Base-by-base conservation (phyloP, 2,888 invertebrate genomes). In the Ecliptopera silaceata region DNA sequence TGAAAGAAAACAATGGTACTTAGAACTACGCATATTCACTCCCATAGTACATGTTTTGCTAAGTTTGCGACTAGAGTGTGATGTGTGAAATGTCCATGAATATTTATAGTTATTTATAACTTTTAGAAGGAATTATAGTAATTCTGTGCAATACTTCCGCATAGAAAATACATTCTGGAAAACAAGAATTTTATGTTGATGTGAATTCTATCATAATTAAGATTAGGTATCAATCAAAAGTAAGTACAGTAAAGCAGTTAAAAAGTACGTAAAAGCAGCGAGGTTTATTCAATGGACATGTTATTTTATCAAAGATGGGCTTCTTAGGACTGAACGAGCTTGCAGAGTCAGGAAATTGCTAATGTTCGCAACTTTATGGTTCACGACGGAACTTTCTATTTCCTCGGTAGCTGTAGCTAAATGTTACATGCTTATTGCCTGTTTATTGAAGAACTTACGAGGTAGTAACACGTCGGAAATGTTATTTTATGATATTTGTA, bases 281-380 rank as follows among this genome's bases (percentile, higher is more conserved):
- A 43, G 10, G 18, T 17, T 46, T 22, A 13, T 38, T 34, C 26
- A 43, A 51, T 20, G 17, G 34, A 36, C 32, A 36, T 18, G 51
- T 51, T 51, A 50, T 54, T 34, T 47, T 31, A 38, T 51, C 15
- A 48, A 57, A 57, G 43, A 47, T 47, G 47, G 38, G 51, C 55
- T 42, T 53, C 11, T 32, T 36, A 15, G 31, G 38, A 32, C 43
- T 20, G 22, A 52, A 47, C 38, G 48, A 52, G 44, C 17, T 42
- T 26, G 41, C 47, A 53, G 38, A 13, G 26, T 46, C 44, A 41
- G 54, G 46, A 53, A 59, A 55, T 61, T 41, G 44, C 54, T 45
- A 59, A 45, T 60, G 56, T 59, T 61, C 32, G 13, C 47, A 48
- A 57, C 57, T 57, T 52, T 56, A 51, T 56, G 50, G 36, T 34